Evolutionary conservation across 2,797 vertebrate genomes (phyloP).

Genomic region (Ctenopoma kingsleyae): DNA sequence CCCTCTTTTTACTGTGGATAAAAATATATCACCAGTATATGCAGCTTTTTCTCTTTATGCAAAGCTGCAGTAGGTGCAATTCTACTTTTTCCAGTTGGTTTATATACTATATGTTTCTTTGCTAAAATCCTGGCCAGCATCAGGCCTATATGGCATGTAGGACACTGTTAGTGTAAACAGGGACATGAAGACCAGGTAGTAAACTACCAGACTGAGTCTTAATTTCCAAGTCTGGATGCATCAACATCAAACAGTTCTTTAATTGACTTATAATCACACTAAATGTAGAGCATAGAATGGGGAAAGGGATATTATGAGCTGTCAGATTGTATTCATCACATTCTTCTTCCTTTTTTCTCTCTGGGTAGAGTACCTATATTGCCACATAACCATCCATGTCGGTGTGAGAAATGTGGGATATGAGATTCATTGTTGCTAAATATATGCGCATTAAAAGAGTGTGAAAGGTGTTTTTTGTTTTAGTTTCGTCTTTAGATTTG

Average conservation of each 20-base stretch:
- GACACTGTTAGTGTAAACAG: conserved; percentile 9
- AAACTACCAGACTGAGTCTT: conserved; percentile 55
- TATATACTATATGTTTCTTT: not conserved
- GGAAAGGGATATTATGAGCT: conserved; percentile 80
- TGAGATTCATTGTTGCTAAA: not conserved
- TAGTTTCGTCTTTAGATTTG: no score
- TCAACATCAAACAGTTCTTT: conserved; percentile 82
- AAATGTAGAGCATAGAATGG: conserved; percentile 74
- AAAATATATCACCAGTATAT: conserved; percentile 34
- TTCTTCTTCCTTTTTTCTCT: conserved; percentile 57
- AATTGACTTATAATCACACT: conserved; percentile 82
- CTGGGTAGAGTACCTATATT: conserved; percentile 13
- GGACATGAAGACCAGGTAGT: conserved; percentile 26
- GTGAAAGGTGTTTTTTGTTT: no score
- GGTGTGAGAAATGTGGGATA: conserved; percentile 21
- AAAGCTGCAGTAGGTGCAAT: not conserved
- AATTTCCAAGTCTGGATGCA: conserved; percentile 76
- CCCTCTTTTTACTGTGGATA: conserved; percentile 22
- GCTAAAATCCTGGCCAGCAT: not conserved
- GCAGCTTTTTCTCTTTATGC: conserved; percentile 16
- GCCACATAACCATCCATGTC: conserved; percentile 6
- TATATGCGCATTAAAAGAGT: no score
- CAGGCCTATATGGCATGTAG: not conserved
- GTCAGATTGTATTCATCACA: conserved; percentile 79
- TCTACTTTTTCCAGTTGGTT: not conserved